Evolutionary conservation across 2,113 vertebrate genomes (phyloP), one percentile per base, ranked within the genome.

Genomic region (Uria lomvia): DNA sequence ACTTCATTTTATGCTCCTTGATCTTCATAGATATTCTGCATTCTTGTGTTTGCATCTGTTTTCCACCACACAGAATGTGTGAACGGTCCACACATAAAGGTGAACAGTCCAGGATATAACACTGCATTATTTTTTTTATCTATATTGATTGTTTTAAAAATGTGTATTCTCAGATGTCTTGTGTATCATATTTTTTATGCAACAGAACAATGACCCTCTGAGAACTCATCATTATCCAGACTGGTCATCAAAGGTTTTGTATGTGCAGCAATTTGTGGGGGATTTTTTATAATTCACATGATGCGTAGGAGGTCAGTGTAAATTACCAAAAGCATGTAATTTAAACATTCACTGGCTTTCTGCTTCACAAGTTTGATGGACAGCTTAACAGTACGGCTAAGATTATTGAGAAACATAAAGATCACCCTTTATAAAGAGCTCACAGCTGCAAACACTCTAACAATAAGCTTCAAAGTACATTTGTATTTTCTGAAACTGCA

Each of bases 291-390:
- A 93, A 94, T 75, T 94, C 40, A 77, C 67, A 63, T 68, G 55
- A 77, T 68, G 42, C 34, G 49, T 45, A 62, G 34, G 20, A 95
- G 17, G 53, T 78, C 92, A 93, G 6, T 27, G 30, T 26, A 94
- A 94, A 90, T 71, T 86, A 80, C 34, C 12, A 75, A 60, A 91
- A 24, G 10, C 29, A 34, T 78, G 23, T 84, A 94, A 94, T 92
- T 89, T 87, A 93, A 80, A 63, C 16, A 78, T 96, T 94, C 92
- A 8, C 36, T 78, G 47, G 42, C 59, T 91, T 95, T 91, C 70
- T 95, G 43, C 60, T 74, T 96, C 52, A 56, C 29, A 60, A 66
- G 16, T 84, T 95, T 88, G 71, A 78, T 62, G 23, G 84, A 56
- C 38, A 40, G 82, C 42, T 72, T 90, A 90, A 86, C 55, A 11